Evolutionary conservation across 2,888 invertebrate species (phyloP), one percentile per base, ranked within the genome.

Genomic region (Ceratothoa steindachneri): DNA sequence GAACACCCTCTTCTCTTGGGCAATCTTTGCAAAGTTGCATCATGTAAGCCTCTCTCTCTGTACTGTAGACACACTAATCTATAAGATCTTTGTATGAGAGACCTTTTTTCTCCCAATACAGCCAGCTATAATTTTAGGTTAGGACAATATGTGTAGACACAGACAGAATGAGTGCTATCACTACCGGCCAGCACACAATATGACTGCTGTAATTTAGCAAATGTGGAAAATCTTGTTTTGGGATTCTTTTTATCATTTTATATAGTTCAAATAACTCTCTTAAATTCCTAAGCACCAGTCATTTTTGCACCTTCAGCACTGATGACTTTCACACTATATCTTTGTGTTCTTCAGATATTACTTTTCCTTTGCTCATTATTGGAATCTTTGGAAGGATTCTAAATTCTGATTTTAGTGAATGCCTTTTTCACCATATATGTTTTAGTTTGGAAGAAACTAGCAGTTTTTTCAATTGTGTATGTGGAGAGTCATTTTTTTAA

Each of bases 71-170:
- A 67, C 67, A 28, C 15, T 67, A 67, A 30, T 67, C 67, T 22
- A n/a, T n/a, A n/a, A n/a, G n/a, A n/a, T n/a, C n/a, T n/a, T n/a
- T n/a, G n/a, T n/a, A n/a, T n/a, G n/a, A n/a, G n/a, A n/a, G n/a
- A n/a, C n/a, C n/a, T n/a, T n/a, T n/a, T n/a, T n/a, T n/a, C n/a
- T n/a, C n/a, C n/a, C n/a, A n/a, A n/a, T n/a, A n/a, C n/a, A n/a
- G n/a, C n/a, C n/a, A n/a, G n/a, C n/a, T n/a, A n/a, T 67, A 67
- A 67, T 30, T 27, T 67, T 67, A 30, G 67, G 67, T 67, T 67
- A 15, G 24, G 1, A 67, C 29, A 30, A 67, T 3, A 67, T 67
- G 67, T 67, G 30, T 30, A 67, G 30, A 67, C 67, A 30, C 67
- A 67, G 28, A n/a, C n/a, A n/a, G n/a, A n/a, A n/a, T n/a, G n/a